Evolutionary conservation across 2,888 invertebrate species (phyloP).

Genomic region (Ichneumoninae sp.): DNA sequence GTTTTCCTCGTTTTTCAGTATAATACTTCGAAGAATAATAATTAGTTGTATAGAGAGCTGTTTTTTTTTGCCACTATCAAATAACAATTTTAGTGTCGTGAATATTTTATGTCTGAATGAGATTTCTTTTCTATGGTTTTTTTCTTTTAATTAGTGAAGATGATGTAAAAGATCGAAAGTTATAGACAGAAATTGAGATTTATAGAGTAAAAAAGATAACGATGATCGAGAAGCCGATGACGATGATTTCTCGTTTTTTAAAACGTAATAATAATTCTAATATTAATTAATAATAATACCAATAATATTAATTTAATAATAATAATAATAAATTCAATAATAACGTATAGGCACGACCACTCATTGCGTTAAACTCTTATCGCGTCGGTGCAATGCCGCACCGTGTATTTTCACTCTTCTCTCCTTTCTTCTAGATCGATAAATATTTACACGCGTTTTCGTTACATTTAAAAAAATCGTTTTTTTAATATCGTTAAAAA

Average conservation of each 20-base stretch:
- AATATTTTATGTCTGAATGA: conserved; percentile 8
- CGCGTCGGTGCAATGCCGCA: conserved; percentile 21
- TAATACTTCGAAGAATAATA: conserved; percentile 58
- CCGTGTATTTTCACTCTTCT: conserved; percentile 7
- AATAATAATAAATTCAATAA: conserved; percentile 64
- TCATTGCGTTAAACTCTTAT: conserved; percentile 44
- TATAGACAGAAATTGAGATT: conserved; percentile 39
- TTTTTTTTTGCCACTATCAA: conserved; percentile 46
- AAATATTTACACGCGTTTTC: conserved; percentile 74
- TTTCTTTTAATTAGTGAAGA: conserved; percentile 47
- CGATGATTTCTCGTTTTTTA: conserved; percentile 34
- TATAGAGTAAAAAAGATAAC: conserved; percentile 63
- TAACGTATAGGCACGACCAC: conserved; percentile 59
- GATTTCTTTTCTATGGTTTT: conserved; percentile 44
- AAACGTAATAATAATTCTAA: conserved; percentile 55
- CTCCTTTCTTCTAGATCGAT: conserved; percentile 39
- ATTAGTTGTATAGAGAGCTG: conserved; percentile 58
- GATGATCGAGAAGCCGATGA: conserved; percentile 54
- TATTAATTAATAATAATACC: conserved; percentile 43
- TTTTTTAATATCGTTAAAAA: conserved; percentile 18
- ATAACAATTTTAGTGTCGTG: conserved; percentile 63
- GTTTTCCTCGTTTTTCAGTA: conserved; percentile 9
- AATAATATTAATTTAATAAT: conserved; percentile 1
- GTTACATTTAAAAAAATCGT: conserved; percentile 65
- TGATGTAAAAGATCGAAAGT: conserved; percentile 32